These are phyloP conservation scores for Desoria tigrina DNA, from an alignment of 2,888 invertebrate species.

Conservation along the genomic window DNA sequence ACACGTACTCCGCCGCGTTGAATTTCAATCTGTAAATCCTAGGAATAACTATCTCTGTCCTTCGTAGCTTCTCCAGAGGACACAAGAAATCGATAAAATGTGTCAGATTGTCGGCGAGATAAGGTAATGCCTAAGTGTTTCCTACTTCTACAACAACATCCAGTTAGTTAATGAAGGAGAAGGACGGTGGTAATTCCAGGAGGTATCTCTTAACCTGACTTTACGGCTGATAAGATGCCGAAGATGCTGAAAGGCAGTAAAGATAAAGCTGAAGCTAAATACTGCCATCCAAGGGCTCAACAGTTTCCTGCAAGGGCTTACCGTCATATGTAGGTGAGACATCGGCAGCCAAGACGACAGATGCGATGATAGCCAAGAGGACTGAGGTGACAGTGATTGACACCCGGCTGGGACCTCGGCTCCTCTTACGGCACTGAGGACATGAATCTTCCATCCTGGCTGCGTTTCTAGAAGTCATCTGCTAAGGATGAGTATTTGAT, in stretches of 20 bases:
- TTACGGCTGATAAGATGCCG: conserved; percentile 1
- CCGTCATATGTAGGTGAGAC: conserved; percentile 51
- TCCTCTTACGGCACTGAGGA: conserved; percentile 37
- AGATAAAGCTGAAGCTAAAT: conserved; percentile 3
- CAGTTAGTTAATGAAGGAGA: too few species aligned
- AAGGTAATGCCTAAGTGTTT: neutral
- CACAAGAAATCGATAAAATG: conserved; percentile 11
- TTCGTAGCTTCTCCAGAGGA: too few species aligned
- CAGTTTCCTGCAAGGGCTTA: conserved; percentile 36
- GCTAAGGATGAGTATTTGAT: conserved; percentile 16
- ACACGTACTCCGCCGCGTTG: too few species aligned
- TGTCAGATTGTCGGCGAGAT: conserved; percentile 1
- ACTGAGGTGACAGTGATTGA: conserved; percentile 52
- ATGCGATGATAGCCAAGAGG: conserved; percentile 53
- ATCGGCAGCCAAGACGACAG: conserved; percentile 51
- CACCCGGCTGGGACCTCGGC: conserved; percentile 23
- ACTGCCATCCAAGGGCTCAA: neutral
- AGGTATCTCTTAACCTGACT: too few species aligned
- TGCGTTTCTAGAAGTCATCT: conserved; percentile 39
- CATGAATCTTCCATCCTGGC: conserved; percentile 50
- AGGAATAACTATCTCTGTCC: too few species aligned
- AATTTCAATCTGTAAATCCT: too few species aligned
- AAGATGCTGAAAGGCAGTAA: neutral
- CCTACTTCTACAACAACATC: neutral
- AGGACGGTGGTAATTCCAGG: too few species aligned